Evolutionary conservation across 2,888 invertebrate species (phyloP), one percentile per base, ranked within the genome.

Genomic region (Megalurothrips usitatus): DNA sequence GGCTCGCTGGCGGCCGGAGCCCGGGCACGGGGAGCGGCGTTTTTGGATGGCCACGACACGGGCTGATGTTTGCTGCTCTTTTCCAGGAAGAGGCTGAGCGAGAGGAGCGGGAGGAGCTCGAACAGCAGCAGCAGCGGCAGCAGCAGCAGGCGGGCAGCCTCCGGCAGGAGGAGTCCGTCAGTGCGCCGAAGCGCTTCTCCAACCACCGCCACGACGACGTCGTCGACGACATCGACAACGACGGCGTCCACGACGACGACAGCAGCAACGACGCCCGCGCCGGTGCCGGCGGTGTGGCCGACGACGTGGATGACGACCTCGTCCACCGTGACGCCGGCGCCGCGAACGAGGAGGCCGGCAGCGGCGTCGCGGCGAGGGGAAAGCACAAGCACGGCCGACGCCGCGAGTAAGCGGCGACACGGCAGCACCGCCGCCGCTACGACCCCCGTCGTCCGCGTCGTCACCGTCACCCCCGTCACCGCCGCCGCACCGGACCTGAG

Each of bases 131-230:
- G 23, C 23, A 26, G 3, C 68, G 23, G 68, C 68, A 75, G 68
- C 68, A 75, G 68, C 23, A 23, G 26, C 23, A 26, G 23, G 12
- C 12, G 23, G 26, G 23, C 68, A 75, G 9, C 68, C 23, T 12
- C 68, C 68, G 26, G 26, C 68, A 75, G 68, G 68, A 75, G 68
- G 68, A 75, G 68, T 75, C 68, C 68, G 68, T 75, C 68, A 26
- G 68, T 75, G 68, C 68, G 68, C 68, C 68, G 68, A 26, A 75
- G 68, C 68, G 68, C 68, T 26, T 3, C 68, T 2, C 68, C 68
- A 75, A 75, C 68, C 68, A 26, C 68, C 68, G 68, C 26, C 68
- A 12, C 12, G 68, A 75, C 68, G 68, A 75, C 68, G 58, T 19
- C 58, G 68, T 19, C 58, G 68, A 75, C 68, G 26, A 75, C 68